Evolutionary conservation across 1,140 invertebrate genomes (phyloP), one percentile per base, ranked within the genome.

Genomic region (Lepidostoma basale): DNA sequence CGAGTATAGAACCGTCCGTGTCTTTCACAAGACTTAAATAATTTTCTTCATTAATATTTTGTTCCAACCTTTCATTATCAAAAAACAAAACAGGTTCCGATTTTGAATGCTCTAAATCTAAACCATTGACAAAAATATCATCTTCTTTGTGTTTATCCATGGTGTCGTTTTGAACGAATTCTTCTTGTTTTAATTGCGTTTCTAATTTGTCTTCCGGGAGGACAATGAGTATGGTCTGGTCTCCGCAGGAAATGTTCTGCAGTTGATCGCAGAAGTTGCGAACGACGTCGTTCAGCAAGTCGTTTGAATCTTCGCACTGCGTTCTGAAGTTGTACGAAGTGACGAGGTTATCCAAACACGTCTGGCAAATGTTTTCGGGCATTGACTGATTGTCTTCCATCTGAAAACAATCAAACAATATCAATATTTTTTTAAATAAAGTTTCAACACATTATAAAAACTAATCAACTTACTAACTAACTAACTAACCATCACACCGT

Each of bases 241-340:
- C 47, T 10, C 3, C 6, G 58, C 54, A 3, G 36, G 42, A 16
- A 20, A 42, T 36, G 44, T 63, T 42, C 62, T 20, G 12, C n/a
- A 65, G 25, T 23, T 66, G 30, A 16, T 56, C 28, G 40, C 47
- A 66, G n/a, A 67, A 42, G 28, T 20, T 20, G 28, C 26, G 40
- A 14, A 66, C 54, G 47, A 36, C 70, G 20, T 70, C 68, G 36
- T 71, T 71, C 9, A 68, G 39, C 1, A 68, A 0, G 2, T 16
- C 9, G 42, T 73, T 62, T n/a, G 68, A 62, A 9, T 68, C 59
- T 64, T 73, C 66, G 22, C 67, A 73, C 28, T 67, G 65, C 9
- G 67, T 30, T 56, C 64, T 62, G 23, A 73, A 69, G 12, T 70
- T 63, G 47, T 73, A 69, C 5, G 69, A 66, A 2, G 22, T 36